Evolutionary conservation across 2,797 vertebrate species (phyloP).

Genomic region (Enteromius anoplus): DNA sequence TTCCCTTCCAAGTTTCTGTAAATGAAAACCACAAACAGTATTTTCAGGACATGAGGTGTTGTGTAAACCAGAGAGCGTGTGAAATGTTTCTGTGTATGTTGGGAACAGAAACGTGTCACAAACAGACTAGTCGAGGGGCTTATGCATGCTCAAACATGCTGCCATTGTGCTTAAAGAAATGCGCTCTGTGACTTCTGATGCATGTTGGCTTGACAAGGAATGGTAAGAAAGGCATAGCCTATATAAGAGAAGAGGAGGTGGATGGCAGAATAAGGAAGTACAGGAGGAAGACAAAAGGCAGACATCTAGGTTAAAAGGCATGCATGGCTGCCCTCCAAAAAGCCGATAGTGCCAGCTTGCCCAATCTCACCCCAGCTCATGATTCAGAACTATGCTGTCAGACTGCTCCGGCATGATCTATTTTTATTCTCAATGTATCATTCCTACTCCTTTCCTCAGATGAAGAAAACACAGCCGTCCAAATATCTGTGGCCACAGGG

Average conservation of each 20-base stretch:
- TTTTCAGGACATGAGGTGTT: conserved; percentile 38
- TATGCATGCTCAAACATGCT: neutral
- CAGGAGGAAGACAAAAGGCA: conserved; percentile 69
- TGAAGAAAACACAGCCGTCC: conserved; percentile 60
- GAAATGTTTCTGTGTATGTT: conserved; percentile 42
- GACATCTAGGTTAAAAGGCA: conserved; percentile 72
- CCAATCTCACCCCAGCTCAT: conserved; percentile 58
- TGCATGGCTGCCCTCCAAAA: conserved; percentile 73
- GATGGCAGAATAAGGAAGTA: conserved; percentile 41
- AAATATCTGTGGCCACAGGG: conserved; percentile 63
- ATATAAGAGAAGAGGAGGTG: conserved; percentile 36
- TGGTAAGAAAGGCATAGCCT: conserved; percentile 53
- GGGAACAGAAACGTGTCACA: conserved; percentile 31
- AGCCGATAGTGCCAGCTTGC: conserved; percentile 65
- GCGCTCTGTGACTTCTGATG: conserved; percentile 1
- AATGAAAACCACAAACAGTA: conserved; percentile 31
- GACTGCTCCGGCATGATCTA: conserved; percentile 60
- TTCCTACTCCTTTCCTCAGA: conserved; percentile 34
- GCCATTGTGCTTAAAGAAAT: neutral
- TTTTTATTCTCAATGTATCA: conserved; percentile 59
- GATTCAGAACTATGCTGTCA: conserved; percentile 70
- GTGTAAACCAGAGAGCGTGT: conserved; percentile 24
- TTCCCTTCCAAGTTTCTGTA: conserved; percentile 29
- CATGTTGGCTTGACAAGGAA: conserved; percentile 28
- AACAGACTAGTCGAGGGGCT: conserved; percentile 28